Base-by-base conservation (phyloP, 2,113 vertebrate species). In the Pao palembangensis region DNA sequence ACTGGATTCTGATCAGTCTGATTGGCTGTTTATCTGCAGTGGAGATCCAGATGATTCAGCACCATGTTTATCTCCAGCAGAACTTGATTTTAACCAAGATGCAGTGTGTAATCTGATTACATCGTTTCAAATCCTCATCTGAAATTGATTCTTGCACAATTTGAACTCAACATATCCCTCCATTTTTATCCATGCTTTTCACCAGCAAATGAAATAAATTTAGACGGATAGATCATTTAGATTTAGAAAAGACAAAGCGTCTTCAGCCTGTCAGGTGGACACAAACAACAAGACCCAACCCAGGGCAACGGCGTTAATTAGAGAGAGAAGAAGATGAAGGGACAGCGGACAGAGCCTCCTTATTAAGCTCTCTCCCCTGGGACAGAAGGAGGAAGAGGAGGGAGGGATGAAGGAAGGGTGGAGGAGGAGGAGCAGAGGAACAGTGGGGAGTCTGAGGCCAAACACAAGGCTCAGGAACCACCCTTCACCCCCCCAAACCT, bases 401-500 rank as follows among this genome's bases (percentile, higher is more conserved):
- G 68, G 58, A 81, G 66, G 79, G 79, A 64, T 73, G 64, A 78
- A 76, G 83, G 64, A 60, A 67, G 85, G 55, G 74, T 60, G 72
- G 81, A 79, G 68, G 82, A 28, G 25, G 50, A 70, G 70, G 63
- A 67, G 54, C 44, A 66, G 78, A 75, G 70, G 76, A 83, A 81
- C 71, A 84, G 83, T 83, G 78, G 86, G 71, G 71, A 83, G 62
- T 88, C 85, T 87, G 71, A 77, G 91, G 84, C 79, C 78, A 89
- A 83, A 87, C 82, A 77, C 85, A 83, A 69, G 67, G 72, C 76
- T 58, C 12, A 74, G 85, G 81, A 61, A 79, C 69, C 80, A 76
- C 67, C 75, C 71, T 49, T 71, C 74, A 79, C 73, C 84, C 81
- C 74, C 72, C 58, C 57, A 67, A 12, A 38, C 8, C 34, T 12